These are phyloP conservation scores for Platysteira castanea DNA, from an alignment of 2,113 vertebrate species.

Conservation along the genomic window DNA sequence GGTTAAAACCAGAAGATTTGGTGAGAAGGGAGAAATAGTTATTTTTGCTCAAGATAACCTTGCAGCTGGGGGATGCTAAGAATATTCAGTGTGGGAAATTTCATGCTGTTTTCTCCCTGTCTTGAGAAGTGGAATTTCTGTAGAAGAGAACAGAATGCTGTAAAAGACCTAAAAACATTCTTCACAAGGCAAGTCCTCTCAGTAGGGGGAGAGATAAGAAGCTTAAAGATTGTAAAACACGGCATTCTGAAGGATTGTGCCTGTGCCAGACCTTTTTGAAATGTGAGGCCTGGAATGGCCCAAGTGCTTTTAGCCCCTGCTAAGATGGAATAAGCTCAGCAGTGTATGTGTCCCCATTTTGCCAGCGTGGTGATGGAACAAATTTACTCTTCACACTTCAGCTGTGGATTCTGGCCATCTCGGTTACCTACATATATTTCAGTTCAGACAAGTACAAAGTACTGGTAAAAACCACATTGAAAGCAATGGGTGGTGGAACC, in stretches of 20 bases:
- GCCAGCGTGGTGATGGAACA: background rate
- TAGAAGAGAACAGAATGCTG: background rate
- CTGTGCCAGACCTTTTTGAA: background rate
- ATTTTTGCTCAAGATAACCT: background rate
- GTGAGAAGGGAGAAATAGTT: background rate
- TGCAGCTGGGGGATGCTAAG: background rate
- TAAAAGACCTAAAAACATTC: background rate
- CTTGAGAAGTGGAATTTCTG: background rate
- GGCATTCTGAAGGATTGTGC: background rate
- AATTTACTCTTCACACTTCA: background rate
- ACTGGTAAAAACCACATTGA: background rate
- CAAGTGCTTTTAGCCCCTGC: background rate
- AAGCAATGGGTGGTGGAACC: background rate
- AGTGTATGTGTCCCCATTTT: background rate
- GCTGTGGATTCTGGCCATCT: background rate
- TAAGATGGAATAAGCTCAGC: background rate
- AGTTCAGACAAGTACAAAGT: background rate
- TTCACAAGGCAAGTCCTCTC: background rate
- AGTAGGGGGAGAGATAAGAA: background rate
- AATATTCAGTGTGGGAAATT: background rate
- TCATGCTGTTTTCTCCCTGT: background rate
- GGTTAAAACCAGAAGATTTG: background rate
- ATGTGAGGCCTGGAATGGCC: background rate
- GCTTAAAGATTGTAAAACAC: background rate
- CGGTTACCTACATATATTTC: background rate